Conservation (phyloP, 2,113 vertebrate species). For the Kryptolebias marmoratus region DNA sequence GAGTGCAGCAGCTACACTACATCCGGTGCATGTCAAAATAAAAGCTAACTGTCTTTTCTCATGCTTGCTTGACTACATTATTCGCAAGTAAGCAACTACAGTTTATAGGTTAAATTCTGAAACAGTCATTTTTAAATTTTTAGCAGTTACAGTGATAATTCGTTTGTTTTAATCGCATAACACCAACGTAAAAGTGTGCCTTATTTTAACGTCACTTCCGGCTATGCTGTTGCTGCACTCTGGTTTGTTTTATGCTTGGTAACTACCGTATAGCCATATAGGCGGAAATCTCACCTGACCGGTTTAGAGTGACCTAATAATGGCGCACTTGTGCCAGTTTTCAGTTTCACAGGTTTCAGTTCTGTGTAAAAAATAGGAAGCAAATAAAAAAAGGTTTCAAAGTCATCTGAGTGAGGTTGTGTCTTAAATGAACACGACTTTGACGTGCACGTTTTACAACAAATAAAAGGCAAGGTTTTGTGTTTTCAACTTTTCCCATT, state of each 20-base stretch:
- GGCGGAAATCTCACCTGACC: constrained; percentile 65
- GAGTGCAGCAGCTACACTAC: not conserved
- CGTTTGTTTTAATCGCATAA: too few relatives aligned
- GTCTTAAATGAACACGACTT: not conserved
- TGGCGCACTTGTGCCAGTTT: constrained; percentile 33
- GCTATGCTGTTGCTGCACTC: not conserved
- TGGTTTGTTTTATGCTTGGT: not conserved
- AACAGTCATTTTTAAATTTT: too few relatives aligned
- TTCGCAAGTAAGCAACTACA: too few relatives aligned
- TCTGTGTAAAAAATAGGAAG: constrained; percentile 52
- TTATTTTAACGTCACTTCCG: constrained; percentile 20
- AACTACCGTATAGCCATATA: not conserved
- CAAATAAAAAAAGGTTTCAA: not conserved
- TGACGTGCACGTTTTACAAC: not conserved
- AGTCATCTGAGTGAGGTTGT: not conserved
- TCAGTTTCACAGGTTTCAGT: constrained; percentile 59
- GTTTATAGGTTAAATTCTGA: too few relatives aligned
- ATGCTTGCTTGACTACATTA: too few relatives aligned
- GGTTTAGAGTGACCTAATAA: constrained; percentile 50
- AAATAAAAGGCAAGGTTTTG: not conserved
- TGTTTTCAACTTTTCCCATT: not conserved
- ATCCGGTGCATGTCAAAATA: constrained; percentile 49
- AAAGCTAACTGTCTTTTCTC: not conserved
- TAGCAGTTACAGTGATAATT: too few relatives aligned
- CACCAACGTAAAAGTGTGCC: too few relatives aligned